Percentiles rank a stretch among this genome's conserved stretches.
Evolutionary conservation across 35 echinoderm and acorn worm genomes (phyloP).

Genomic region (Holothuria glaberrima): DNA sequence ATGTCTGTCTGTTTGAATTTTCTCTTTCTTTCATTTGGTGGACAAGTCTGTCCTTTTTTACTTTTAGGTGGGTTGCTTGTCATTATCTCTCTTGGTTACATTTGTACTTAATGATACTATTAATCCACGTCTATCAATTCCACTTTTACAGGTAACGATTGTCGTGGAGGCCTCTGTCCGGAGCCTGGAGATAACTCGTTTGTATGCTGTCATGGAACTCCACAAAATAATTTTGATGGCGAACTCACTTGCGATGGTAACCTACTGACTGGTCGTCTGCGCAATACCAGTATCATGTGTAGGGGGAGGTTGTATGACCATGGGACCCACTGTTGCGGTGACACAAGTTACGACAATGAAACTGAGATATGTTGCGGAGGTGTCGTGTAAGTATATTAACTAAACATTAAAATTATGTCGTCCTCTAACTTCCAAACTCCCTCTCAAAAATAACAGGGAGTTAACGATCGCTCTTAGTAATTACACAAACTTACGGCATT

Average conservation of each 20-base stretch:
- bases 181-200: neutral
- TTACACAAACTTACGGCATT: neutral
- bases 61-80: neutral
- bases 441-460: no score
- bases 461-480: neutral
- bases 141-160: neutral
- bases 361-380: conserved; percentile 14
- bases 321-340: conserved; percentile 6
- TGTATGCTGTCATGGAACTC: neutral
- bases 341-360: neutral
- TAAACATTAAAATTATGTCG: no score
- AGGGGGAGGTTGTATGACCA: neutral
- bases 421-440: neutral
- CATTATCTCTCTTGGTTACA: neutral
- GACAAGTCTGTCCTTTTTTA: neutral
- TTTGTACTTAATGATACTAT: no score
- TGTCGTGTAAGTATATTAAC: neutral
- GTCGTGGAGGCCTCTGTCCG: neutral
- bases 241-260: neutral
- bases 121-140: neutral
- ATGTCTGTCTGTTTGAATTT: no score
- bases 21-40: no score
- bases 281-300: neutral
- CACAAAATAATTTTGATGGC: neutral
- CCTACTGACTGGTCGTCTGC: neutral